Evolutionary conservation across 2,113 vertebrate species (phyloP).

Genomic region (Pelusios castaneus): DNA sequence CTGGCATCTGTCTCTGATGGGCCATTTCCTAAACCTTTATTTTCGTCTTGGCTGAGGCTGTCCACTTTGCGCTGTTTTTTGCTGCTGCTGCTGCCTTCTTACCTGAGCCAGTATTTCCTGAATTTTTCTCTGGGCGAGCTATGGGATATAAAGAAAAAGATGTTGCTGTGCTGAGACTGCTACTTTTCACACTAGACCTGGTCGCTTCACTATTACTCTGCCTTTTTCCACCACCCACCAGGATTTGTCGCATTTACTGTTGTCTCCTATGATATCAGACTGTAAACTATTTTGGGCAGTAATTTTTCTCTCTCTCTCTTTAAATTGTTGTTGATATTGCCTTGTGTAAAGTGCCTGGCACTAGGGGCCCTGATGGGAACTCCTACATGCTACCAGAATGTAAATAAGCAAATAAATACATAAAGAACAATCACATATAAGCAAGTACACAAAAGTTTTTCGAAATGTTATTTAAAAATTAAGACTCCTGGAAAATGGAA

Average conservation of each 20-base stretch:
- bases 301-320: neutral
- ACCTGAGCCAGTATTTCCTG: slow-evolving; percentile 99
- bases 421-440: neutral
- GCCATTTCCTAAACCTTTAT: slow-evolving; percentile 84
- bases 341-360: neutral
- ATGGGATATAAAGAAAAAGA: slow-evolving; percentile 45
- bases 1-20: slow-evolving; percentile 85
- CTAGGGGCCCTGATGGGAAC: neutral
- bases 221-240: neutral
- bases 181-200: neutral
- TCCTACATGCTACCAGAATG: neutral
- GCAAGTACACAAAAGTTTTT: neutral
- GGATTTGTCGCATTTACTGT: neutral
- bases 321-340: neutral
- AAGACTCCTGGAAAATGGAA: neutral
- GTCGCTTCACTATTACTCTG: neutral
- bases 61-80: slow-evolving; percentile 84
- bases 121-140: slow-evolving; percentile 99
- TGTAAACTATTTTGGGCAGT: neutral
- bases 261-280: neutral
- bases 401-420: neutral
- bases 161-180: neutral
- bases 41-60: slow-evolving; percentile 90
- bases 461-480: neutral
- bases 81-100: slow-evolving; percentile 94